phyloP scores from a whole-genome alignment of 2,113 vertebrate genomes.

The Atherinomorus stipes region DNA sequence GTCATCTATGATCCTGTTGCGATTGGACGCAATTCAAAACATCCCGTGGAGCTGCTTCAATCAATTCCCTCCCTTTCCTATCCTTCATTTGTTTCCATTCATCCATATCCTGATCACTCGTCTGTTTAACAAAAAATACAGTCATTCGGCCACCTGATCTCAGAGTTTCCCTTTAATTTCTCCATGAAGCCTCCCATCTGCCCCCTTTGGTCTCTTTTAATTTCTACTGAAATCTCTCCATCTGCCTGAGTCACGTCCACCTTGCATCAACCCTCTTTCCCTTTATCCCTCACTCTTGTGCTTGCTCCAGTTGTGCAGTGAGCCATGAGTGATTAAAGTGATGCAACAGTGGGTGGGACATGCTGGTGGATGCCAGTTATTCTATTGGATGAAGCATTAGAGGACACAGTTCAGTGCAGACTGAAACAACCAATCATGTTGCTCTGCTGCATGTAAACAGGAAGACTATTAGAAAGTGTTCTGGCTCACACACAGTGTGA shows the following conservation, averaged over 20 bases:
- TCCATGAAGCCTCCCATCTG: slow-evolving; percentile 2
- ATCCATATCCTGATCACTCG: background rate
- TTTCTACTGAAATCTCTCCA: slow-evolving; percentile 46
- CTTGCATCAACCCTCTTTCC: slow-evolving; percentile 26
- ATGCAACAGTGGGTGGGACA: slow-evolving; percentile 70
- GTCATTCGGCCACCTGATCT: slow-evolving; percentile 6
- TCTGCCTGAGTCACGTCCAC: slow-evolving; percentile 31
- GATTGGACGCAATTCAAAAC: slow-evolving; percentile 16
- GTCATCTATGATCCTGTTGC: slow-evolving; percentile 19
- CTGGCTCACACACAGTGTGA: background rate
- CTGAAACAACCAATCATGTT: slow-evolving; percentile 44
- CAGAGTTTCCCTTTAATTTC: slow-evolving; percentile 23
- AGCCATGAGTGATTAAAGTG: slow-evolving; percentile 71
- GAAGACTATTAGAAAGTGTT: slow-evolving; percentile 33
- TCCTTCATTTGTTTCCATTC: background rate
- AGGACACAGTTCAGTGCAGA: background rate
- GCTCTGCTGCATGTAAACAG: slow-evolving; percentile 43
- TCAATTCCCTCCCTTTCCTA: background rate
- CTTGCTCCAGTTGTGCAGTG: slow-evolving; percentile 72
- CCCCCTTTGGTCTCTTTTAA: slow-evolving; percentile 16
- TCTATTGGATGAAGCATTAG: slow-evolving; percentile 47
- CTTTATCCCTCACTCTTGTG: slow-evolving; percentile 36
- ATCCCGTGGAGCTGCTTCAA: slow-evolving; percentile 5
- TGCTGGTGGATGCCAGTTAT: slow-evolving; percentile 28
- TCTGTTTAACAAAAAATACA: background rate